A percentile compares a stretch with the other conserved stretches of the same genome.
phyloP scores from a whole-genome alignment of 1,140 invertebrate genomes.

The Euwallacea fornicatus region DNA sequence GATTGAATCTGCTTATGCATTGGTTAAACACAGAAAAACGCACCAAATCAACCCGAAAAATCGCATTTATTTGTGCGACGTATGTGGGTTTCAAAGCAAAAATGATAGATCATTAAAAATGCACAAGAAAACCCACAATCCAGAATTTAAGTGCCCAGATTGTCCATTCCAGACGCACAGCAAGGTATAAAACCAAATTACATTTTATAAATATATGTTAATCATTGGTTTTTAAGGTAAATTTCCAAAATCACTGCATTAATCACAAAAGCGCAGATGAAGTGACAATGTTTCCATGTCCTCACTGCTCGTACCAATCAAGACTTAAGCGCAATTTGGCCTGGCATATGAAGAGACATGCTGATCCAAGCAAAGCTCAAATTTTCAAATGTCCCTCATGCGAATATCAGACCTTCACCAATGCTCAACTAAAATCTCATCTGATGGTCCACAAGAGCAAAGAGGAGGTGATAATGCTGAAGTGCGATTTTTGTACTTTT shows the following conservation, averaged over 20 bases:
- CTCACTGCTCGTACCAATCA: constrained; percentile 30
- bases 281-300: constrained; percentile 34
- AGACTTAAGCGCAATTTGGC: constrained; percentile 28
- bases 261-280: constrained; percentile 32
- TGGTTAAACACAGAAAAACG: constrained; percentile 20
- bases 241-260: constrained; percentile 32
- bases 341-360: constrained; percentile 30
- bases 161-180: constrained; percentile 37
- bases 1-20: constrained; percentile 24
- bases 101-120: constrained; percentile 32
- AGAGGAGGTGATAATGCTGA: constrained; percentile 30
- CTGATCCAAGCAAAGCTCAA: constrained; percentile 18
- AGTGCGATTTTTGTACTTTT: constrained; percentile 32
- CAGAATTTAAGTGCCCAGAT: constrained; percentile 33
- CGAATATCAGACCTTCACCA: constrained; percentile 31
- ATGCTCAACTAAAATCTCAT: constrained; percentile 30
- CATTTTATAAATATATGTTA: background rate
- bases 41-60: constrained; percentile 28
- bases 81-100: constrained; percentile 34
- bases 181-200: constrained; percentile 17
- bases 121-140: constrained; percentile 35
- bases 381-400: constrained; percentile 30
- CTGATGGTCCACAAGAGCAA: constrained; percentile 32
- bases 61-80: constrained; percentile 30
- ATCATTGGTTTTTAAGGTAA: constrained; percentile 13